Percentiles rank a stretch among this genome's conserved stretches.
Evolutionary conservation across 2,888 invertebrate species (phyloP).

Genomic region (Cryptocephalus primarius): DNA sequence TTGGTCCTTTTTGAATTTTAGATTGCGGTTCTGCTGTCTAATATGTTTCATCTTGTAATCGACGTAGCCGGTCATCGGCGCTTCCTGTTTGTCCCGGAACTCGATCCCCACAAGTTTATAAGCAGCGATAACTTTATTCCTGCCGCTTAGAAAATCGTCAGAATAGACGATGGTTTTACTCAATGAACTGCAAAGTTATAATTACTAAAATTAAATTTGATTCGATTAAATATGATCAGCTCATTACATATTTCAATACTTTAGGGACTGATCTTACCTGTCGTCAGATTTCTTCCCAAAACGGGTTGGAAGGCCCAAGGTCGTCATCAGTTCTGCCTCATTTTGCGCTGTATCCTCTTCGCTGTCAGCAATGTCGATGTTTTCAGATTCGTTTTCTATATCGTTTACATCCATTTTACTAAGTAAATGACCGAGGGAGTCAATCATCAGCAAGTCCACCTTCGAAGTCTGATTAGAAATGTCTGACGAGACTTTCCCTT

Average conservation of each 20-base stretch:
- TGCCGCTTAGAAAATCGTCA: slow-evolving; percentile 17
- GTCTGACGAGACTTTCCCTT: neutral
- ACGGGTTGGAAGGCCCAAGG: slow-evolving; percentile 28
- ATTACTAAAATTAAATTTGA: no score
- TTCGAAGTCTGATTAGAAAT: neutral
- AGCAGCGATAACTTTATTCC: slow-evolving; percentile 48
- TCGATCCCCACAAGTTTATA: slow-evolving; percentile 54
- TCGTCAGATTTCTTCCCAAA: slow-evolving; percentile 17
- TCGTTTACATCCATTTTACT: slow-evolving; percentile 13
- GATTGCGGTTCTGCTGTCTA: slow-evolving; percentile 44
- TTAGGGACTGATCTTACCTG: no score
- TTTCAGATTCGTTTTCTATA: neutral
- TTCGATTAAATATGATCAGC: no score
- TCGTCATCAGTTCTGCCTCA: slow-evolving; percentile 18
- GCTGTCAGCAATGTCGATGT: neutral
- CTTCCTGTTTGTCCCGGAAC: slow-evolving; percentile 28
- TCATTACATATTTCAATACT: no score
- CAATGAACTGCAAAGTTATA: no score
- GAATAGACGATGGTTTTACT: neutral
- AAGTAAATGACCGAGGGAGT: slow-evolving; percentile 45
- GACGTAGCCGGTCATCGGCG: slow-evolving; percentile 43
- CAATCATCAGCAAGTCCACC: slow-evolving; percentile 24
- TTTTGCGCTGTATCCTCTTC: slow-evolving; percentile 1
- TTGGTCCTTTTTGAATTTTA: slow-evolving; percentile 35
- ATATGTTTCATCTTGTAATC: slow-evolving; percentile 51